A percentile compares a stretch with the other conserved stretches of the same genome.
phyloP scores from a whole-genome alignment of 2,797 vertebrate genomes.

The Gila robusta region DNA sequence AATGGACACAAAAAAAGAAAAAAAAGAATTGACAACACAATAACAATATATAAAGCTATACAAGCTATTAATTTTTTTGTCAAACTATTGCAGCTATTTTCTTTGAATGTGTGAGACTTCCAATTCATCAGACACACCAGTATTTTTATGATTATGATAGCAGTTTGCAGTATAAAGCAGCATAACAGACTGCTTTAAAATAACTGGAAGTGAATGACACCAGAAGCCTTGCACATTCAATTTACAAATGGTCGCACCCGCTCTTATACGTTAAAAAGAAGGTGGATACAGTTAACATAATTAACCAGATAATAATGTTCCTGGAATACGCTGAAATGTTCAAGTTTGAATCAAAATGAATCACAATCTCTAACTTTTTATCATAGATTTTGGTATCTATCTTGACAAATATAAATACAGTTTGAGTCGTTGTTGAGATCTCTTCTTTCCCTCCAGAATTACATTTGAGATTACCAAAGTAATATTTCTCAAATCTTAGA shows the following conservation, averaged over 20 bases:
- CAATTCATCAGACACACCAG: neutral
- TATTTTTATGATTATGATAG: neutral
- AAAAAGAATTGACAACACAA: neutral
- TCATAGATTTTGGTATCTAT: neutral
- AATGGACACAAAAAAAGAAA: neutral
- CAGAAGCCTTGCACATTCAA: neutral
- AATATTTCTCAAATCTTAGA: neutral
- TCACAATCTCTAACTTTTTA: conserved; percentile 3
- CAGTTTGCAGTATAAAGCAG: neutral
- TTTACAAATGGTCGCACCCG: too few relatives aligned
- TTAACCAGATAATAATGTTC: neutral
- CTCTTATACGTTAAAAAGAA: neutral
- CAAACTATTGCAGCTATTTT: neutral
- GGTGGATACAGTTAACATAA: neutral
- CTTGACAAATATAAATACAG: neutral
- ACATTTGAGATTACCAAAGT: neutral
- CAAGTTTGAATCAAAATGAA: neutral
- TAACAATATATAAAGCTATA: neutral
- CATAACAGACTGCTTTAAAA: neutral
- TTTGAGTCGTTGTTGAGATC: neutral
- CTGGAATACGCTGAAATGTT: neutral
- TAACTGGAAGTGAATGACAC: neutral
- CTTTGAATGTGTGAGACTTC: neutral
- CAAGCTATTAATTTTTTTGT: neutral
- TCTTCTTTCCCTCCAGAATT: neutral